A percentile compares a stretch with the other conserved stretches of the same genome.
Conservation (phyloP, 2,888 invertebrate genomes). For the Schrankia costaestrigalis region DNA sequence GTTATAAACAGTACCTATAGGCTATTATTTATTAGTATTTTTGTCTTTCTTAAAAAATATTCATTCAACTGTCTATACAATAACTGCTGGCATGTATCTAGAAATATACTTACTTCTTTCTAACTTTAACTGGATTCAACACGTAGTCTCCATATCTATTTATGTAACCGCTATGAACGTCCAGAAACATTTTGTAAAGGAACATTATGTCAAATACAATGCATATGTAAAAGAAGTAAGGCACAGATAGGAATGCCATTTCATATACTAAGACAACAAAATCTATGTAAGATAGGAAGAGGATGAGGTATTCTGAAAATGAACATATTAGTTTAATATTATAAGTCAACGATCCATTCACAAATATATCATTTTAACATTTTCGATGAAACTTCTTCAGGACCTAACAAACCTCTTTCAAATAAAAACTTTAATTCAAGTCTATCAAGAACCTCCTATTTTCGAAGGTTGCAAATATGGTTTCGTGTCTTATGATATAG, state of each 20-base stretch:
- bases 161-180: slow-evolving; percentile 71
- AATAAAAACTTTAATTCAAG: no score
- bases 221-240: slow-evolving; percentile 52
- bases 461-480: no score
- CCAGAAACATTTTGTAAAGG: slow-evolving; percentile 67
- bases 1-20: no score
- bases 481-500: no score
- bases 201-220: slow-evolving; percentile 62
- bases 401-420: no score
- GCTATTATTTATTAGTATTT: slow-evolving; percentile 67
- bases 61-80: slow-evolving; percentile 68
- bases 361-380: no score
- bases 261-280: slow-evolving; percentile 71
- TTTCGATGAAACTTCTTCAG: no score
- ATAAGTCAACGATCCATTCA: neutral
- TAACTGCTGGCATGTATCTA: neutral
- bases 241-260: slow-evolving; percentile 70
- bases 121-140: slow-evolving; percentile 63
- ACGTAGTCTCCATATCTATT: slow-evolving; percentile 75
- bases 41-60: slow-evolving; percentile 56
- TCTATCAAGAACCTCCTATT: no score
- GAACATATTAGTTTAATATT: slow-evolving; percentile 6
- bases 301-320: slow-evolving; percentile 67
- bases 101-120: slow-evolving; percentile 56
- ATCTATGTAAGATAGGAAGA: slow-evolving; percentile 63